Base-by-base conservation (phyloP, 2,888 invertebrate species). In the Epinotia bilunana region DNA sequence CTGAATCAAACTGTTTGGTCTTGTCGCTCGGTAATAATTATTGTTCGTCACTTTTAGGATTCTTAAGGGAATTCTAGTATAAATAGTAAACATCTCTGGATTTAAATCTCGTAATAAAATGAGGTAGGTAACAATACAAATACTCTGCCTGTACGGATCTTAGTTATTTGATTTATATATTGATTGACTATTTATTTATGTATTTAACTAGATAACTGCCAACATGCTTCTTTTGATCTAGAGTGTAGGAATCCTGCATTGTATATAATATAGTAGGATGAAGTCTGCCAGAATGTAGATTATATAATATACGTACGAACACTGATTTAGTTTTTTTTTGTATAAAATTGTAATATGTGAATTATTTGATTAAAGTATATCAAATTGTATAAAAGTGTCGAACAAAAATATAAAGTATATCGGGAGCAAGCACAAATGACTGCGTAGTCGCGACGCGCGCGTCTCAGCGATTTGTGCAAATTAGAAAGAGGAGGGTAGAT, bases 141-240 rank as follows among this genome's bases (percentile, higher is more conserved):
- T 18, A 43, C 28, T 18, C 18, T 20, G 9, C 28, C 18, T 20
- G 9, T 2, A 49, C 43, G 33, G 55, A 57, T 43, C 5, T 39
- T 3, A 16, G 13, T 70, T 70, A 39, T 62, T 71, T 71, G 62
- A 53, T 55, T 55, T 28, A 62, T 39, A 39, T 57, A 46, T 39
- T n/a, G 33, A 18, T 69, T 28, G 62, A 49, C 16, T 69, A 63
- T 74, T 64, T 74, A 74, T 70, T 70, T 70, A 49, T 49, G 18
- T 67, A 49, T 63, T 58, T 58, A 43, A 71, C 55, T 71, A 71
- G 64, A 49, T 58, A 70, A 74, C 74, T 74, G 74, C 74, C 74
- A 71, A 74, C 60, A 43, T 64, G 70, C 74, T 74, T 74, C 60
- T 16, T 74, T 65, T 60, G 55, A 49, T 61, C 39, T 12, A 1